Evolutionary conservation across 2,113 vertebrate genomes (phyloP).

Genomic region (Prochilodus magdalenae): DNA sequence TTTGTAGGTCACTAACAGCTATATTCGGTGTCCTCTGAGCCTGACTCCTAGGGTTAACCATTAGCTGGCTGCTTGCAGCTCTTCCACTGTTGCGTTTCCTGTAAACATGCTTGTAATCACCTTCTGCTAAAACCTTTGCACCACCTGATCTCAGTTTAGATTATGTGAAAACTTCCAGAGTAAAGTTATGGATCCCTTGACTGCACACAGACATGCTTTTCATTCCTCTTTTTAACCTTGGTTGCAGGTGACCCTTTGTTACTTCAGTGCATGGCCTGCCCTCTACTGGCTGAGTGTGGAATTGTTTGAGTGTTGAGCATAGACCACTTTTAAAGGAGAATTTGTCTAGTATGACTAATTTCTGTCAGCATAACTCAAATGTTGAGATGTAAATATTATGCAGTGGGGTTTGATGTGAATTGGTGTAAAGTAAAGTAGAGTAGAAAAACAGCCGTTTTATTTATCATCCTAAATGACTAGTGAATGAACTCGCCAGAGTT

Average conservation of each 20-base stretch:
- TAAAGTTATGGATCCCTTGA: constrained; percentile 5
- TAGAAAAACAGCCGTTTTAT: too few relatives aligned
- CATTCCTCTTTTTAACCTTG: constrained; percentile 18
- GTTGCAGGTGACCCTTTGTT: not conserved
- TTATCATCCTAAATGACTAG: too few relatives aligned
- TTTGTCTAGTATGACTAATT: too few relatives aligned
- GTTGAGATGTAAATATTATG: not conserved
- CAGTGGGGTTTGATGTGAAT: too few relatives aligned
- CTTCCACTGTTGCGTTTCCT: constrained; percentile 23
- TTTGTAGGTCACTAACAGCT: not conserved
- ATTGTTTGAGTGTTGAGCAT: not conserved
- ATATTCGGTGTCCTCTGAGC: constrained; percentile 7
- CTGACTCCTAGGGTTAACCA: constrained; percentile 22
- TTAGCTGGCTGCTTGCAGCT: not conserved
- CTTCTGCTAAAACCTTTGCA: constrained; percentile 17
- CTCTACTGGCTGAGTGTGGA: constrained; percentile 14
- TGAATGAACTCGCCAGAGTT: too few relatives aligned
- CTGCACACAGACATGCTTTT: constrained; percentile 9
- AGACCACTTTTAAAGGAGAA: too few relatives aligned
- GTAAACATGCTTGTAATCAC: constrained; percentile 26
- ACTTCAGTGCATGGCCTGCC: constrained; percentile 14
- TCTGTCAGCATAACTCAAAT: too few relatives aligned
- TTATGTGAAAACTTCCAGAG: constrained; percentile 22
- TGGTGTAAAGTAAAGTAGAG: not conserved
- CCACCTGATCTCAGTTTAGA: not conserved